Conservation (phyloP, 2,797 vertebrate species). For the Enteromius mattozi region DNA sequence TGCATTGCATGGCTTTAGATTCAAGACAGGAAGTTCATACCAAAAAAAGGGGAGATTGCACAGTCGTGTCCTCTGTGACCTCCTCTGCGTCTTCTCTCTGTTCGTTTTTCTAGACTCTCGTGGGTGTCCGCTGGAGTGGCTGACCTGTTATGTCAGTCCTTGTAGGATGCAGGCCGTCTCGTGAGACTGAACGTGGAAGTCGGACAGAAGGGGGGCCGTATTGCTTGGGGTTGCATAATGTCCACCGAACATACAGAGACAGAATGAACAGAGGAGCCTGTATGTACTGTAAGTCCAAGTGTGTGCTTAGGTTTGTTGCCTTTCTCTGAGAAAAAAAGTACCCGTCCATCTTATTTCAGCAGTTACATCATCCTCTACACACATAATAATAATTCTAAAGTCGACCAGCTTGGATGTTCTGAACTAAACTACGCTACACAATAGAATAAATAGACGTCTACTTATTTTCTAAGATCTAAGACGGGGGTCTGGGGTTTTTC, state of each 20-base stretch:
- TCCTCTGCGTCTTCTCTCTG: conserved; percentile 55
- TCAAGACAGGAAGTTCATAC: conserved; percentile 74
- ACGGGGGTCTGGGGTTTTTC: conserved; percentile 34
- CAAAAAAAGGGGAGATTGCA: conserved; percentile 61
- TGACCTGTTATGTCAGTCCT: conserved; percentile 19
- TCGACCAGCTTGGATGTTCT: conserved; percentile 52
- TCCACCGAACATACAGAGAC: conserved; percentile 21
- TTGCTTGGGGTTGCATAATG: conserved; percentile 62
- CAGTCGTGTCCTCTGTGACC: conserved; percentile 58
- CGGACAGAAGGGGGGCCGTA: conserved; percentile 37
- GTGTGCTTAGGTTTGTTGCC: conserved; percentile 52
- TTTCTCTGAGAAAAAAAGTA: conserved; percentile 43
- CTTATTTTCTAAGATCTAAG: conserved; percentile 51
- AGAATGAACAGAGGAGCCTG: conserved; percentile 32
- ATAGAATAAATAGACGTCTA: conserved; percentile 60
- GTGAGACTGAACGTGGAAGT: conserved; percentile 28
- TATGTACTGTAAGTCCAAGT: conserved; percentile 39
- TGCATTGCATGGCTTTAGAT: conserved; percentile 83
- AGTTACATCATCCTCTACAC: conserved; percentile 48
- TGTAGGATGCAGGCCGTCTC: conserved; percentile 16
- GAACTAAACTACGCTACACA: conserved; percentile 56
- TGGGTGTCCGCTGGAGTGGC: neutral
- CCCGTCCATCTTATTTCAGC: conserved; percentile 17
- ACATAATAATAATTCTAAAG: conserved; percentile 40
- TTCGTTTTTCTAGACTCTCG: neutral